Conservation (phyloP, 2,113 vertebrate genomes). For the Pipra filicauda region DNA sequence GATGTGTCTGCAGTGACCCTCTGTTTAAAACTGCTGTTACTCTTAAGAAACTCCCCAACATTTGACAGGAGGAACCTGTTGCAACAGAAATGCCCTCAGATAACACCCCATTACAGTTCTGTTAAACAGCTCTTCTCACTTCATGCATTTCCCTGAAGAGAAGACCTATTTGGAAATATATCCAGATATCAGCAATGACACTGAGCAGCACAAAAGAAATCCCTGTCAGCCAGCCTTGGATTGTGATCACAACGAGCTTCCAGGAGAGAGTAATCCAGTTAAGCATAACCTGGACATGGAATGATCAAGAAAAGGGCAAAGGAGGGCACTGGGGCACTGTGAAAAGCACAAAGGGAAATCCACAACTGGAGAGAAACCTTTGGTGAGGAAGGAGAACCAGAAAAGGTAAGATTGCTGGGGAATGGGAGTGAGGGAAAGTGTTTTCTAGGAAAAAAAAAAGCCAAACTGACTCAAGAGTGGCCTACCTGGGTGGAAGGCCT, state of each 20-base stretch:
- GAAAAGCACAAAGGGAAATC: slow-evolving; percentile 24
- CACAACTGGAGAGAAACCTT: slow-evolving; percentile 44
- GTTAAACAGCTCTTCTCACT: background rate
- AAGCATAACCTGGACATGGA: slow-evolving; percentile 14
- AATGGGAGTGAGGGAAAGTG: slow-evolving; percentile 26
- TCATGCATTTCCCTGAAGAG: background rate
- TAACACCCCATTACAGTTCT: background rate
- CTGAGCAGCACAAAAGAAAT: background rate
- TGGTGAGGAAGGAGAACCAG: slow-evolving; percentile 52
- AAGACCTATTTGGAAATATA: background rate
- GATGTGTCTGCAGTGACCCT: background rate
- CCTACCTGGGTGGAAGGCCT: slow-evolving; percentile 68
- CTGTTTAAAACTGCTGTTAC: background rate
- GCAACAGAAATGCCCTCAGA: background rate
- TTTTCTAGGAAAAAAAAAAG: slow-evolving; percentile 34
- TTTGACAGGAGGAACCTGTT: background rate
- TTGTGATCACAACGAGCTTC: background rate
- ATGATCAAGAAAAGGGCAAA: slow-evolving; percentile 23
- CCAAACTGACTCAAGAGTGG: slow-evolving; percentile 68
- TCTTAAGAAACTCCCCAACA: background rate
- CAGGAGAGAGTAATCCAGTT: background rate
- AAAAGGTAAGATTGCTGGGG: slow-evolving; percentile 48
- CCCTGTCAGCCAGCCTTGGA: background rate
- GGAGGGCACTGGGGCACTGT: background rate
- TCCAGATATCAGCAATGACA: background rate